Evolutionary conservation across 2,888 invertebrate species (phyloP), one percentile per base, ranked within the genome.

Genomic region (Patella depressa): DNA sequence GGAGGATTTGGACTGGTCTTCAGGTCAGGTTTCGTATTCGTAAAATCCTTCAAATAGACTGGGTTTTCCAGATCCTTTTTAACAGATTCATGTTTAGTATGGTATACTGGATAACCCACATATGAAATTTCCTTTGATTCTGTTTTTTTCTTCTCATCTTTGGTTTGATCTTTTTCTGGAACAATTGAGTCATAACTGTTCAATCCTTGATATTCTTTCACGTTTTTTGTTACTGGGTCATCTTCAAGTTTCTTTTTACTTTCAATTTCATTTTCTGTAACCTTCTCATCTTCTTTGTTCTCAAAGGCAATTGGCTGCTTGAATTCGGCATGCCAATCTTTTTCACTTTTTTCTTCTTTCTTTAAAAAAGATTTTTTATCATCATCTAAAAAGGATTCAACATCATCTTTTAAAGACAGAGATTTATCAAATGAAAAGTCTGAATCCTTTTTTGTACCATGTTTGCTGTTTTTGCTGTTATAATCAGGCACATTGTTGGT

Each of bases 1-100:
- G 87, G 84, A 9, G 87, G 88, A 78, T 88, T 88, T 15, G 88
- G 87, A 70, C 86, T 85, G 2, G 87, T 88, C 57, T 82, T 80
- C 53, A 76, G 77, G 70, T 81, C 81, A 29, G 80, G 80, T 71
- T 81, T 81, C 34, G 82, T 83, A 76, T 79, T 81, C 57, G 78
- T 74, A 59, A 76, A 77, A 17, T 78, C 79, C 53, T 79, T 80
- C 74, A 79, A 74, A 72, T 79, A 76, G 45, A 73, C 71, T 14
- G 80, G 78, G 53, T 76, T 74, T 19, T 70, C 72, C 54, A 83
- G 71, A 71, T 83, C 81, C 69, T 81, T 83, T 73, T 81, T 83
- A 53, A 81, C 81, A 9, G 83, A 83, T 53, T 77, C 74, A 72
- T 82, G 79, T 65, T 65, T 65, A 65, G 19, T 65, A 24, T 65